phyloP scores from a whole-genome alignment of 2,888 invertebrate genomes.

The Isotomurus palustris region DNA sequence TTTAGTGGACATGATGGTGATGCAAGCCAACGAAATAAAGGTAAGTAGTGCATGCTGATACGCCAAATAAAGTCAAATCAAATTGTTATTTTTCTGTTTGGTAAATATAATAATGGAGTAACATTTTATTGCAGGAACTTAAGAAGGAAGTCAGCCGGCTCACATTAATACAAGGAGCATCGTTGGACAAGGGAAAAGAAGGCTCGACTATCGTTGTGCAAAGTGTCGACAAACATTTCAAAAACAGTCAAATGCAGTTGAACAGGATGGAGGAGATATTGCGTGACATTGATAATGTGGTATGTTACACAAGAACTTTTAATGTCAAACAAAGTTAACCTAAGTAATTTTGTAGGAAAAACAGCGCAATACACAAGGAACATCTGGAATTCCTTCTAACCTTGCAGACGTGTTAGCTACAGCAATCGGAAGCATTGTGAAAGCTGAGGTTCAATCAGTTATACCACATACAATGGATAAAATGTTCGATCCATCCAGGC shows the following conservation, averaged over 20 bases:
- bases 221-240: slow-evolving; percentile 9
- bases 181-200: not conserved
- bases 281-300: slow-evolving; percentile 22
- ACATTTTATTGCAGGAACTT: slow-evolving; percentile 28
- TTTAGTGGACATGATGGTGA: slow-evolving; percentile 41
- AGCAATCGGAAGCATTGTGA: slow-evolving; percentile 51
- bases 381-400: slow-evolving; percentile 34
- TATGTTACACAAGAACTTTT: not conserved
- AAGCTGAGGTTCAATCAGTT: slow-evolving; percentile 57
- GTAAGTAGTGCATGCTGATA: too few species aligned
- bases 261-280: slow-evolving; percentile 37
- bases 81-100: not conserved
- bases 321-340: not conserved
- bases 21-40: slow-evolving; percentile 41
- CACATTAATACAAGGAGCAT: not conserved
- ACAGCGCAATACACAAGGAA: slow-evolving; percentile 19
- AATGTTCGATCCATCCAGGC: slow-evolving; percentile 67
- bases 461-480: slow-evolving; percentile 49
- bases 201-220: not conserved
- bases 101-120: not conserved
- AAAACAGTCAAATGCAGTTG: slow-evolving; percentile 30
- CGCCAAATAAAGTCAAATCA: too few species aligned
- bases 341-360: slow-evolving; percentile 26
- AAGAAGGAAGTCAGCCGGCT: slow-evolving; percentile 39
- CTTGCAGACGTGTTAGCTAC: slow-evolving; percentile 38